Conservation (phyloP, 1,140 invertebrate genomes). For the Panagrolaimus sp. region DNA sequence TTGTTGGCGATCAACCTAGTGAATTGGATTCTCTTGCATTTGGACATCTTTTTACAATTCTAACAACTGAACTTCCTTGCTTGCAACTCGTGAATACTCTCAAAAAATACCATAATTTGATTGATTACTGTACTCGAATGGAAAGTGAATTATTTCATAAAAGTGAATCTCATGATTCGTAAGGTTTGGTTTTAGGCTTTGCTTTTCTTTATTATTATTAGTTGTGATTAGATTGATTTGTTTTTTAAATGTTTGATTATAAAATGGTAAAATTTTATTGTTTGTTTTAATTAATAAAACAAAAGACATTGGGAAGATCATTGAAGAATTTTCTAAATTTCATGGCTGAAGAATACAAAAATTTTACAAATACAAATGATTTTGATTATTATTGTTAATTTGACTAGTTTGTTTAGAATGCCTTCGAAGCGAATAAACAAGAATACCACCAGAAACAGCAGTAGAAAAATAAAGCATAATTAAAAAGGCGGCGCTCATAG, state of each 20-base stretch:
- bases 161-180: neutral
- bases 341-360: no score
- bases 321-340: no score
- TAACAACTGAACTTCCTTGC: constrained; percentile 9
- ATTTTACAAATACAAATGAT: no score
- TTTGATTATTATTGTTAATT: neutral
- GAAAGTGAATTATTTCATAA: constrained; percentile 2
- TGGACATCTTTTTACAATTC: constrained; percentile 8
- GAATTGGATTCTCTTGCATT: constrained; percentile 10
- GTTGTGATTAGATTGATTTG: no score
- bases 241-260: no score
- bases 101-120: neutral
- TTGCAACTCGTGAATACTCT: neutral
- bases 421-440: neutral
- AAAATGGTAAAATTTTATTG: no score
- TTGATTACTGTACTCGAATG: neutral
- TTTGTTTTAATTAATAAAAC: no score
- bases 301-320: no score
- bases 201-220: no score
- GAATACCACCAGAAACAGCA: neutral
- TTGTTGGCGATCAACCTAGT: neutral
- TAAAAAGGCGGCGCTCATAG: constrained; percentile 1
- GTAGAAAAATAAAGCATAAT: constrained; percentile 1
- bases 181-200: no score
- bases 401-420: neutral